Conservation (phyloP, 2,113 vertebrate species). For the Oxyruncus cristatus region DNA sequence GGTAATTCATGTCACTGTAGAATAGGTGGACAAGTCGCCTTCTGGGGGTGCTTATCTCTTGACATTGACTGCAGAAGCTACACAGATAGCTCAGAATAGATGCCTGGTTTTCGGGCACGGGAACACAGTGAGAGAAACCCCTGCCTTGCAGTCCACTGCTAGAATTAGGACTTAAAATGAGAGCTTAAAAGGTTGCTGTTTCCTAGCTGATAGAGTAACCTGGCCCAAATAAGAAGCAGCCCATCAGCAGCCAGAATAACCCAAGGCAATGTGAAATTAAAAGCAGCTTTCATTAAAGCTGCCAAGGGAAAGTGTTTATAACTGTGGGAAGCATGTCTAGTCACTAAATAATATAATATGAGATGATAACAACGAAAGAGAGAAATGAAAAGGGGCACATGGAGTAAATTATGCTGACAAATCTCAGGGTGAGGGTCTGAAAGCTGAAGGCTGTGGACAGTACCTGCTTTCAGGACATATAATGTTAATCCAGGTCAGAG, state of each 20-base stretch:
- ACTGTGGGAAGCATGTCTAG: background rate
- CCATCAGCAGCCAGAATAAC: background rate
- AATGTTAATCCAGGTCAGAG: background rate
- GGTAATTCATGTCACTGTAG: background rate
- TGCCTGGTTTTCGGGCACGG: background rate
- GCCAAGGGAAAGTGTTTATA: background rate
- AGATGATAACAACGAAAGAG: background rate
- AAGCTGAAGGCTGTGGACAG: background rate
- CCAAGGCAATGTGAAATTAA: slow-evolving; percentile 5
- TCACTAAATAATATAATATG: background rate
- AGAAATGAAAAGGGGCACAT: background rate
- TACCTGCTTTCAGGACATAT: background rate
- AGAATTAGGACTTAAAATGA: background rate
- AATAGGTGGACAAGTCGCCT: slow-evolving; percentile 10
- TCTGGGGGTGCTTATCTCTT: slow-evolving; percentile 24
- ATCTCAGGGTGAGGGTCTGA: background rate
- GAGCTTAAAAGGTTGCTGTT: background rate
- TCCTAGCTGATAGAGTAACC: background rate
- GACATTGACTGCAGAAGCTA: background rate
- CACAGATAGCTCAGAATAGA: background rate
- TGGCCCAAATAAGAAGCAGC: background rate
- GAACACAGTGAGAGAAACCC: background rate
- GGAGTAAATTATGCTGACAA: background rate
- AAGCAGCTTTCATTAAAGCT: background rate
- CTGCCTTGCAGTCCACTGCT: background rate